Conservation (phyloP, 2,888 invertebrate genomes). For the Hermaeophaga mercurialis region DNA sequence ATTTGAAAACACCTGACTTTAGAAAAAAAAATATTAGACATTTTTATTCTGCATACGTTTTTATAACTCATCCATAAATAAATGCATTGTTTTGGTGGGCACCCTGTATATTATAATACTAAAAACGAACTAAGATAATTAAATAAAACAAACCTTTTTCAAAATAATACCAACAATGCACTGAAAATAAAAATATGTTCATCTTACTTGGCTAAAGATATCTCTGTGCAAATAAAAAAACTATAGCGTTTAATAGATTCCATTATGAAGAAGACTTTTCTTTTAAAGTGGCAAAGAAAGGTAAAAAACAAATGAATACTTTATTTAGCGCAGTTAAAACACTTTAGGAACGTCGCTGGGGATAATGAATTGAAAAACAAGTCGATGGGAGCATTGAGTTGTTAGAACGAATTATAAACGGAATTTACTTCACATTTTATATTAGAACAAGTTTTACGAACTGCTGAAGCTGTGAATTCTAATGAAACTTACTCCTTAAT, state of each 20-base stretch:
- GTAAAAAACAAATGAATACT: constrained; percentile 27
- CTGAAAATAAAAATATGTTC: too few relatives aligned
- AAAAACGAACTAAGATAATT: too few relatives aligned
- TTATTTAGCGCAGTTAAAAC: constrained; percentile 13
- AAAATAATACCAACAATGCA: too few relatives aligned
- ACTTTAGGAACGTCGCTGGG: constrained; percentile 16
- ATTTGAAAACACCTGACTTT: too few relatives aligned
- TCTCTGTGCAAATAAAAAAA: constrained; percentile 22
- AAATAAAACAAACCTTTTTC: too few relatives aligned
- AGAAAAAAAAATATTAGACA: too few relatives aligned
- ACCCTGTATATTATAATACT: too few relatives aligned
- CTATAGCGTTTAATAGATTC: constrained; percentile 27
- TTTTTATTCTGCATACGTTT: too few relatives aligned
- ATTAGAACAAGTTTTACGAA: neutral
- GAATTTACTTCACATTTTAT: constrained; percentile 1
- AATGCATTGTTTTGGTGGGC: too few relatives aligned
- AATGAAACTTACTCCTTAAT: neutral
- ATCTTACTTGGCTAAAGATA: too few relatives aligned
- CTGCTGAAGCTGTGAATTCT: neutral
- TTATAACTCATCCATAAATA: too few relatives aligned
- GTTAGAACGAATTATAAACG: neutral
- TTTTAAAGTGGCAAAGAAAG: constrained; percentile 16
- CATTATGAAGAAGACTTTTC: constrained; percentile 21
- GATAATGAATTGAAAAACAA: constrained; percentile 16
- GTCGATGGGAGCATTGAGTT: constrained; percentile 7